Base-by-base conservation (phyloP, 2,888 invertebrate genomes). In the Eupithecia pulchellata region DNA sequence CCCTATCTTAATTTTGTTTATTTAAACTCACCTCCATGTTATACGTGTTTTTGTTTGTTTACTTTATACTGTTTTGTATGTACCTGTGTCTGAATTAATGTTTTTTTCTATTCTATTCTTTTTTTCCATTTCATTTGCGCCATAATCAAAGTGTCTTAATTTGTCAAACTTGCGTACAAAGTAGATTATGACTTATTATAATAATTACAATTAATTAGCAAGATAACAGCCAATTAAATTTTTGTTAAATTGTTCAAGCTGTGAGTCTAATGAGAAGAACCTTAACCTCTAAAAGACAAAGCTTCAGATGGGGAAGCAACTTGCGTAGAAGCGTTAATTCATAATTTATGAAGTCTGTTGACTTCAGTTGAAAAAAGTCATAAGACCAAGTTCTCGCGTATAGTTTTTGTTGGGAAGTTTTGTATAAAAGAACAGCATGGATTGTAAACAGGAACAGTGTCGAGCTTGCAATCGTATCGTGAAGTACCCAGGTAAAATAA, bases 401-500 rank as follows among this genome's bases (percentile, higher is more conserved):
- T 6, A 17, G 32, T 71, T 71, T 71, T 71, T 71, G 64, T 55
- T 39, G 61, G 62, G 32, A 25, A 32, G 6, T 36, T 64, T 32
- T 55, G 64, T 68, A 68, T 71, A 71, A 62, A 71, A 65, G 65
- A 25, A 55, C 36, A 32, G 64, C 32, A 57, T 47, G 8, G 25
- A 25, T 55, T 42, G 20, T 36, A 30, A 62, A 27, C 64, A 65
- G 71, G 68, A 68, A 39, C 68, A 71, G 68, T 68, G 17, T 64
- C 25, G 20, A 62, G 32, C 39, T 47, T 61, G 61, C 68, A 55
- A 62, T 71, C 68, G 32, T 25, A 17, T 55, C 64, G 68, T 68
- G 64, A 66, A 70, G 57, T 67, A 62, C 58, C 20, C 64, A 65
- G 73, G 67, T 66, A 70, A 66, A 42, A 17, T 30, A n/a, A 32